phyloP scores from a whole-genome alignment of 2,888 invertebrate species.

The Lumbricus terrestris region DNA sequence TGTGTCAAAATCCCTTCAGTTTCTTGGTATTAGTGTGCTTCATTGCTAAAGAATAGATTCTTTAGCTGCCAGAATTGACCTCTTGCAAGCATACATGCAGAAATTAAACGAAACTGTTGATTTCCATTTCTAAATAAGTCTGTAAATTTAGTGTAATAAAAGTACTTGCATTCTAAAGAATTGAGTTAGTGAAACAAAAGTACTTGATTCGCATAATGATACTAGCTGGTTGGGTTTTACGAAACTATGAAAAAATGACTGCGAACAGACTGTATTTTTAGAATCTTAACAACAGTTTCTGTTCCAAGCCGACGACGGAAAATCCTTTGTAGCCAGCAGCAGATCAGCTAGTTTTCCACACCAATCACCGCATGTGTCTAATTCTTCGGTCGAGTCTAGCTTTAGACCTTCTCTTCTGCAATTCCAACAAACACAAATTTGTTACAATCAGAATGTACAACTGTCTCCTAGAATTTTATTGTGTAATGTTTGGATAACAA shows the following conservation, averaged over 20 bases:
- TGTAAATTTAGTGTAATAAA: background rate
- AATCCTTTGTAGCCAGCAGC: background rate
- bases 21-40: background rate
- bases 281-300: background rate
- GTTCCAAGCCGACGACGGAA: background rate
- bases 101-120: background rate
- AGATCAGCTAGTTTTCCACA: background rate
- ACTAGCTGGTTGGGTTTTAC: background rate
- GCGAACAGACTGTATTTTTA: background rate
- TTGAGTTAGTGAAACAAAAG: background rate
- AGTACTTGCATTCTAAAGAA: too few relatives aligned
- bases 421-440: background rate
- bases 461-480: background rate
- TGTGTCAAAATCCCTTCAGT: background rate
- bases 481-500: background rate
- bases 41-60: background rate
- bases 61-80: background rate
- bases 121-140: background rate
- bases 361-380: background rate
- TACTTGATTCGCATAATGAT: background rate
- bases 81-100: background rate
- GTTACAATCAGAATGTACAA: background rate
- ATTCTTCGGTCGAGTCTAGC: background rate
- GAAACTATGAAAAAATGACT: background rate
- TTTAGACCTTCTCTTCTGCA: conserved; percentile 3